Evolutionary conservation across 2,888 invertebrate genomes (phyloP).

Genomic region (Lapara coniferarum): DNA sequence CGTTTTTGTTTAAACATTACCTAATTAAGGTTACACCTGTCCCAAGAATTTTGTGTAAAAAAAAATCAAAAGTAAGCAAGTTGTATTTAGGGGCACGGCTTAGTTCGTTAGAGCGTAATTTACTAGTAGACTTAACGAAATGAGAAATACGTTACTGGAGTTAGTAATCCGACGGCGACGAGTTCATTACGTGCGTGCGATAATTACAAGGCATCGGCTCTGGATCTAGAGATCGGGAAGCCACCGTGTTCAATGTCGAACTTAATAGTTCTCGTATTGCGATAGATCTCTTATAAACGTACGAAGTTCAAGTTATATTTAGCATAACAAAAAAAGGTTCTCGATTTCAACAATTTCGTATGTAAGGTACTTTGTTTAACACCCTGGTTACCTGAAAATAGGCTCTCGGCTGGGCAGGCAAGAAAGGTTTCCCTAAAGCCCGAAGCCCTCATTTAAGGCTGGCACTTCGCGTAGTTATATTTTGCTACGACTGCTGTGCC

Average conservation of each 20-base stretch:
- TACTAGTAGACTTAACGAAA: constrained; percentile 40
- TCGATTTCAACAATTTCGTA: too few species aligned
- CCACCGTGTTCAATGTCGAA: neutral
- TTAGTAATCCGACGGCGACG: constrained; percentile 34
- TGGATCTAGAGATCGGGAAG: constrained; percentile 27
- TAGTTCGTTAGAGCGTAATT: constrained; percentile 41
- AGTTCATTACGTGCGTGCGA: constrained; percentile 37
- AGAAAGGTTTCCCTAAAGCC: too few species aligned
- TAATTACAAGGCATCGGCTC: constrained; percentile 35
- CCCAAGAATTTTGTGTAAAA: neutral
- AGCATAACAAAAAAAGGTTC: too few species aligned
- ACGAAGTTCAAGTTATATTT: neutral
- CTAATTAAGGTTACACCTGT: neutral
- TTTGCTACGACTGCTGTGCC: too few species aligned
- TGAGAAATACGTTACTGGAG: constrained; percentile 39
- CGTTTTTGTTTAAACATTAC: neutral
- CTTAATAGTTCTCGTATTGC: constrained; percentile 8
- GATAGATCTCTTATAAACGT: neutral
- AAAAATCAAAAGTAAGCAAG: constrained; percentile 9
- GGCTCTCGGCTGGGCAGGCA: too few species aligned
- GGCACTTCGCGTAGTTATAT: too few species aligned
- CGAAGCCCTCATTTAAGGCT: too few species aligned
- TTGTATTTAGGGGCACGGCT: constrained; percentile 6
- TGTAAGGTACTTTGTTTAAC: too few species aligned
- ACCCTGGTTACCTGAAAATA: too few species aligned